Evolutionary conservation across 92 coral and sea anemone genomes (phyloP).

Genomic region (Ricordea florida): DNA sequence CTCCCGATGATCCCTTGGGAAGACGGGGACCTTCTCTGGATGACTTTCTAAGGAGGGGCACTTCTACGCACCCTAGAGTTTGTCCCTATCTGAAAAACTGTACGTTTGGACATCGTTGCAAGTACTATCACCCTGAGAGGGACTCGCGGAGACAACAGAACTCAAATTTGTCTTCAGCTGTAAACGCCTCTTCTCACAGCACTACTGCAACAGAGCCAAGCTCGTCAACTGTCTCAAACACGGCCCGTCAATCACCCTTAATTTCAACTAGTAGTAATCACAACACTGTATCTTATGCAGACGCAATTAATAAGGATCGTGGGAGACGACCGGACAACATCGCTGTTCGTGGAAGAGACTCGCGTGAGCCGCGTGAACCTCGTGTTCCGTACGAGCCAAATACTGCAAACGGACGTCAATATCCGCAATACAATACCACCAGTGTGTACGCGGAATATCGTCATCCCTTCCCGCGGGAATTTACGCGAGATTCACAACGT

Average conservation of each 20-base stretch:
- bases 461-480: conserved; percentile 2
- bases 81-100: conserved; percentile 90
- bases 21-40: conserved; percentile 86
- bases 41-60: conserved; percentile 89
- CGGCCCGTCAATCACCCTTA: not conserved
- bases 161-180: not conserved
- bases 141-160: conserved; percentile 62
- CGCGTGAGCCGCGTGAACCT: no score
- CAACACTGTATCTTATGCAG: not conserved
- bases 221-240: not conserved
- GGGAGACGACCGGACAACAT: not conserved
- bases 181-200: not conserved
- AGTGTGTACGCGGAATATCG: conserved; percentile 15
- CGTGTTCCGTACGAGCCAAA: no score
- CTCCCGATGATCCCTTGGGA: conserved; percentile 95
- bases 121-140: conserved; percentile 91
- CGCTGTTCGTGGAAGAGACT: conserved; percentile 10
- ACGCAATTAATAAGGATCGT: not conserved
- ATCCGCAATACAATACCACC: not conserved
- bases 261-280: not conserved
- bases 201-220: not conserved
- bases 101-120: conserved; percentile 90
- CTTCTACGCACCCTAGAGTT: conserved; percentile 70
- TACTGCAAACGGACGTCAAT: not conserved
- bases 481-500: not conserved